A percentile compares a stretch with the other conserved stretches of the same genome.
Evolutionary conservation across 2,797 vertebrate genomes (phyloP).

Genomic region (Coccyzus lansbergi): DNA sequence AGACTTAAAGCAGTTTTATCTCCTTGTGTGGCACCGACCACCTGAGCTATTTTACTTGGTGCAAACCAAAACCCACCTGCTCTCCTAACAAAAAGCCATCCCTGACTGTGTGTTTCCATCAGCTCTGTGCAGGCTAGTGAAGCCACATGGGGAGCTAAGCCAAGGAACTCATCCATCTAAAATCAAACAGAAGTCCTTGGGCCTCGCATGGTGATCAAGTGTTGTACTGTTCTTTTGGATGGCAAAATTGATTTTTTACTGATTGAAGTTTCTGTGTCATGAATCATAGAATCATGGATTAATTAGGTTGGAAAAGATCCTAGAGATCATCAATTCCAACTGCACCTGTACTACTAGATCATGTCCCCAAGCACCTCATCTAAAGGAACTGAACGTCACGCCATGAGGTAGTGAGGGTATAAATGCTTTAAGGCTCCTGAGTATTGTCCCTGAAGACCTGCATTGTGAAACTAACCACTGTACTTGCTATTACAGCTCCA

Average conservation of each 20-base stretch:
- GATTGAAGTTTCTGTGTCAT: background rate
- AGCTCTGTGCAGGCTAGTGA: background rate
- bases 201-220: too few relatives aligned
- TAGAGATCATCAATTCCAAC: too few relatives aligned
- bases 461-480: background rate
- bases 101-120: background rate
- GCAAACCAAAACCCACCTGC: background rate
- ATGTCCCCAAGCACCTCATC: too few relatives aligned
- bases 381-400: background rate
- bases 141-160: background rate
- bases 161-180: background rate
- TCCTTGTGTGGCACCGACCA: background rate
- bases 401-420: background rate
- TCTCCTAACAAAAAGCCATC: accelerated
- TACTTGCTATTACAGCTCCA: background rate
- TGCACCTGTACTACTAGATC: too few relatives aligned
- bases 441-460: background rate
- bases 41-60: background rate
- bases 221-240: background rate
- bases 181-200: background rate
- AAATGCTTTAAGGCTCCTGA: background rate
- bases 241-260: background rate
- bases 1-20: background rate
- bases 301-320: too few relatives aligned
- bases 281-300: background rate